Evolutionary conservation across 2,113 vertebrate genomes (phyloP).

Genomic region (Collichthys lucidus): DNA sequence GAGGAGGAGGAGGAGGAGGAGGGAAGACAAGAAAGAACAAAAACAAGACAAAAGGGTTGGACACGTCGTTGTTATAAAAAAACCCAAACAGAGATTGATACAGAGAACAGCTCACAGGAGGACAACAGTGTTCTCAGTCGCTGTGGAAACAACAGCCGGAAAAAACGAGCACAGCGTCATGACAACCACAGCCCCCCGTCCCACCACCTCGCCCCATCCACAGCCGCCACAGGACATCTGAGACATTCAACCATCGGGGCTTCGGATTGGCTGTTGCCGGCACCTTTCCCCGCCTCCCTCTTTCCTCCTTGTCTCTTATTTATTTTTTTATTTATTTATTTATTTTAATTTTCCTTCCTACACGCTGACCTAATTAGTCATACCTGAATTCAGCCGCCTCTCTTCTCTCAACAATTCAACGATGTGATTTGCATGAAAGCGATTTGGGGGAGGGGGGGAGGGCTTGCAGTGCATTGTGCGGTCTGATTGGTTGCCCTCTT

Average conservation of each 20-base stretch:
- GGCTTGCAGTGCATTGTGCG: constrained; percentile 37
- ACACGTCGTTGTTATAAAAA: constrained; percentile 97
- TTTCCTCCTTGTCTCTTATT: constrained; percentile 14
- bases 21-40: constrained; percentile 89
- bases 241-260: constrained; percentile 27
- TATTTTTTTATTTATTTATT: too few species aligned
- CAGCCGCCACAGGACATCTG: constrained; percentile 44
- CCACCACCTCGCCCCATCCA: constrained; percentile 13
- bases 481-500: constrained; percentile 56
- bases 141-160: constrained; percentile 86
- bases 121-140: constrained; percentile 97
- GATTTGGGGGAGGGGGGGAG: constrained; percentile 13
- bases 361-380: constrained; percentile 42
- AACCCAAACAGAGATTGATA: constrained; percentile 93
- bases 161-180: constrained; percentile 71
- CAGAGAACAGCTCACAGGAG: constrained; percentile 92
- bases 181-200: constrained; percentile 57
- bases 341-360: background rate
- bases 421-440: constrained; percentile 62
- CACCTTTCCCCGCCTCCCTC: background rate
- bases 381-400: constrained; percentile 53
- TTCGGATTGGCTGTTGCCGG: constrained; percentile 25
- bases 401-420: constrained; percentile 29
- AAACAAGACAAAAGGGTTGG: constrained; percentile 99
- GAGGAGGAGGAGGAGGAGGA: constrained; percentile 81